phyloP scores from a whole-genome alignment of 64 coral and sea anemone species.

The Actinia equina region DNA sequence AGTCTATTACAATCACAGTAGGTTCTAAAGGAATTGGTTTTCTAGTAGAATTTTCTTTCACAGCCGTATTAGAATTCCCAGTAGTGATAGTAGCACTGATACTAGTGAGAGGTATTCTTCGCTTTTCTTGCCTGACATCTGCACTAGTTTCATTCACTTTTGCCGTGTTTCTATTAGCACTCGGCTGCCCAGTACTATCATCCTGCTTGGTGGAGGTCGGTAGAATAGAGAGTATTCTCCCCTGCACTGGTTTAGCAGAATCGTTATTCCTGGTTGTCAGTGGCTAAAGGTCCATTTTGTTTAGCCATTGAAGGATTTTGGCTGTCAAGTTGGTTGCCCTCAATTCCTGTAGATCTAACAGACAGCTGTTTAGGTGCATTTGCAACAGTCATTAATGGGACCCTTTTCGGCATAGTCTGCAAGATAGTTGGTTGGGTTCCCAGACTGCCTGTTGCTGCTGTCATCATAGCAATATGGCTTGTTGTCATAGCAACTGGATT shows the following conservation, averaged over 20 bases:
- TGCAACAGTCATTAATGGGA: slow-evolving; percentile 11
- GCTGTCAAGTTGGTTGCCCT: no score
- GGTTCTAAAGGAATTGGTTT: slow-evolving; percentile 52
- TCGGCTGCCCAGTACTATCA: no score
- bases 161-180: neutral
- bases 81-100: neutral
- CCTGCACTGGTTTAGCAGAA: neutral
- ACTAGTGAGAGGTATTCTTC: neutral
- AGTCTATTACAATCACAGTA: slow-evolving; percentile 36
- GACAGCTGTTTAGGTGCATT: no score
- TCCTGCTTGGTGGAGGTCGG: neutral
- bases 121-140: neutral
- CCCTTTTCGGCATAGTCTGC: neutral
- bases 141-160: neutral
- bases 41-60: neutral
- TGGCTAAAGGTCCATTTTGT: neutral
- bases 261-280: neutral
- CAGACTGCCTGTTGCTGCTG: neutral
- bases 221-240: slow-evolving; percentile 29
- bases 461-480: no score
- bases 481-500: no score
- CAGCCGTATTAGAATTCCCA: neutral
- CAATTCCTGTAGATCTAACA: no score
- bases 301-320: neutral
- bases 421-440: neutral